Percentiles rank a stretch among this genome's conserved stretches.
These are phyloP conservation scores for Hydrotaea cyrtoneurina DNA, from an alignment of 2,888 invertebrate genomes.

Conservation along the genomic window DNA sequence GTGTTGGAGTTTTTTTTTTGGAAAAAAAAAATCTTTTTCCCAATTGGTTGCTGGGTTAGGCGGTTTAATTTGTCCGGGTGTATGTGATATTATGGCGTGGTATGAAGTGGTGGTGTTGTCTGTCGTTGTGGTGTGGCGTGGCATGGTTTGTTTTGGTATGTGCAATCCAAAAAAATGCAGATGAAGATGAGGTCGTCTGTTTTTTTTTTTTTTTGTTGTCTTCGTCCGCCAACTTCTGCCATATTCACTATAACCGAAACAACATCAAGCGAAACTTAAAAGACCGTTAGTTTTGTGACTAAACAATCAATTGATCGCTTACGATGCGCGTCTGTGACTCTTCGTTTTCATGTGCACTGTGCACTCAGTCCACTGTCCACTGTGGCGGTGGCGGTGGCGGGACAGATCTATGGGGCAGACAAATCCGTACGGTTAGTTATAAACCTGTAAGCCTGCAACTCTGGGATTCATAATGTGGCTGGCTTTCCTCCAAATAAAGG, in stretches of 20 bases:
- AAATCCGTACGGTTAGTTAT: constrained; percentile 51
- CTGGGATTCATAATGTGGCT: constrained; percentile 28
- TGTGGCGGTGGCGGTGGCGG: constrained; percentile 60
- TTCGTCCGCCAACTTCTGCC: constrained; percentile 20
- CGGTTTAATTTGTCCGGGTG: not conserved
- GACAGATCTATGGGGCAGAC: constrained; percentile 64
- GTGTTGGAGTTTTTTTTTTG: no score
- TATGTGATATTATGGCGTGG: not conserved
- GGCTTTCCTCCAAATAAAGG: constrained; percentile 51
- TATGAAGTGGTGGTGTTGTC: constrained; percentile 10
- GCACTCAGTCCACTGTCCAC: constrained; percentile 51
- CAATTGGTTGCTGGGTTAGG: constrained; percentile 6
- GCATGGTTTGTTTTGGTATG: constrained; percentile 49
- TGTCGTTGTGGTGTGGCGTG: constrained; percentile 40
- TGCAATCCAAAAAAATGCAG: constrained; percentile 63
- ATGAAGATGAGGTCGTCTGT: constrained; percentile 63
- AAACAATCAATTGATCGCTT: constrained; percentile 67
- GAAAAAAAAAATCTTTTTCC: no score
- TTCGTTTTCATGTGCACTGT: constrained; percentile 48
- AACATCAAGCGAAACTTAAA: constrained; percentile 47
- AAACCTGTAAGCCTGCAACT: constrained; percentile 54
- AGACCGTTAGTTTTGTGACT: constrained; percentile 67
- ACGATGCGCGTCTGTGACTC: constrained; percentile 30
- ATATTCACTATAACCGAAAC: constrained; percentile 21
- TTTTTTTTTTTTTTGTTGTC: not conserved